phyloP scores from a whole-genome alignment of 2,113 vertebrate genomes.

The Gymnocephalus cernua region DNA sequence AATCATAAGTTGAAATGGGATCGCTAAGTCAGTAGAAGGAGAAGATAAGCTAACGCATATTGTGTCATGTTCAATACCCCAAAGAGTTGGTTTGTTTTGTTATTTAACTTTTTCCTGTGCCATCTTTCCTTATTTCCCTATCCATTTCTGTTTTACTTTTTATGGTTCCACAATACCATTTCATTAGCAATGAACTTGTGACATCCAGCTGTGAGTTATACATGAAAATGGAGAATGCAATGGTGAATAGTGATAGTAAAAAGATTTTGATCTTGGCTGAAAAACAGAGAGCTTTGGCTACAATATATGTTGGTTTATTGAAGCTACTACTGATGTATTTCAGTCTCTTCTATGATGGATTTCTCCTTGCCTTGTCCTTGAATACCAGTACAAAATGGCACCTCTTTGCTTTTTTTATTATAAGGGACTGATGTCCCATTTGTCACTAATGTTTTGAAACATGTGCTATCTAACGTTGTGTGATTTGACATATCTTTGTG shows the following conservation, averaged over 20 bases:
- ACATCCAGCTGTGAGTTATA: not conserved
- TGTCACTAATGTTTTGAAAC: not conserved
- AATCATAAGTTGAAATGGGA: not conserved
- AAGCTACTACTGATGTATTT: constrained; percentile 12
- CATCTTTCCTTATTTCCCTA: not conserved
- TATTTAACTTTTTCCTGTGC: not conserved
- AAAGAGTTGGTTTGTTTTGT: constrained; percentile 9
- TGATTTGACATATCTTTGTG: not conserved
- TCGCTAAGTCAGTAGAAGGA: not conserved
- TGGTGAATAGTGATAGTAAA: constrained; percentile 1
- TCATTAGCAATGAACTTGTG: not conserved
- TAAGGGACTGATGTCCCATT: not conserved
- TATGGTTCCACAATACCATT: not conserved
- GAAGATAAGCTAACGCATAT: not conserved
- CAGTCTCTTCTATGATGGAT: not conserved
- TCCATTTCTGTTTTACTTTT: not conserved
- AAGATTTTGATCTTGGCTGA: constrained; percentile 24
- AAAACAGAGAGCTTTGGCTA: constrained; percentile 2
- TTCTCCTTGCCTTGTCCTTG: not conserved
- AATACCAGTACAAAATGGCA: constrained; percentile 5
- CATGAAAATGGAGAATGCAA: constrained; percentile 12
- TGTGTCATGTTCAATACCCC: not conserved
- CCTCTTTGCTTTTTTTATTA: not conserved
- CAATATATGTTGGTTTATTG: constrained; percentile 14
- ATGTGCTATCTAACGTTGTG: not conserved